A percentile compares a stretch with the other conserved stretches of the same genome.
phyloP scores from a whole-genome alignment of 2,888 invertebrate genomes.

The Flexamia atlantica region DNA sequence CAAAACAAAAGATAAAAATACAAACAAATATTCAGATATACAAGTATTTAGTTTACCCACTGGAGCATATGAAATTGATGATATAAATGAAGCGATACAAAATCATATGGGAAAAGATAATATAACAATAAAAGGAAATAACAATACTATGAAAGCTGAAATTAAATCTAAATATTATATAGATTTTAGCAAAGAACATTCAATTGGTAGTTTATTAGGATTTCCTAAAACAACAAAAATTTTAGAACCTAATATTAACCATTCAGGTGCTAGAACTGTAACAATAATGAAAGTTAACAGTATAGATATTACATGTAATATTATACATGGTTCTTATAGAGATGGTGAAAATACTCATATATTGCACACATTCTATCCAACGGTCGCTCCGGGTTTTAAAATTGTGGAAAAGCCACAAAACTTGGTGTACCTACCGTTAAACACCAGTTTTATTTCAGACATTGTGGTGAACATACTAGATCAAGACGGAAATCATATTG shows the following conservation, averaged over 20 bases:
- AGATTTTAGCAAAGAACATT: background rate
- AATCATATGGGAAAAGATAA: background rate
- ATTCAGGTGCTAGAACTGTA: background rate
- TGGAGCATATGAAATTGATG: slow-evolving; percentile 37
- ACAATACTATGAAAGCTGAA: slow-evolving; percentile 9
- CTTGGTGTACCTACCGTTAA: slow-evolving; percentile 1
- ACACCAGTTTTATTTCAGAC: slow-evolving; percentile 13
- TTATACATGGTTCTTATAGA: background rate
- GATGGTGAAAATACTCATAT: background rate
- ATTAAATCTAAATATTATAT: slow-evolving; percentile 11
- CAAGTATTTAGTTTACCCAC: slow-evolving; percentile 11
- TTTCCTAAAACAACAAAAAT: background rate
- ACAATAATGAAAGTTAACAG: background rate
- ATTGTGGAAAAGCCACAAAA: slow-evolving; percentile 2
- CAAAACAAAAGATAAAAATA: slow-evolving; percentile 4
- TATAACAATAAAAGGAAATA: slow-evolving; percentile 26
- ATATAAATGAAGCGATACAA: slow-evolving; percentile 27
- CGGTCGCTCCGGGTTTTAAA: slow-evolving; percentile 5
- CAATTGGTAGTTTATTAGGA: slow-evolving; percentile 2
- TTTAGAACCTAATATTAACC: background rate
- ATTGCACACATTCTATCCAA: slow-evolving; percentile 14
- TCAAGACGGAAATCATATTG: background rate
- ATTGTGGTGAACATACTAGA: background rate
- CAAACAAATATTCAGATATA: background rate
- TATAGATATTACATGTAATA: slow-evolving; percentile 10